Conservation (phyloP, 2,113 vertebrate species). For the Mustelus asterias region DNA sequence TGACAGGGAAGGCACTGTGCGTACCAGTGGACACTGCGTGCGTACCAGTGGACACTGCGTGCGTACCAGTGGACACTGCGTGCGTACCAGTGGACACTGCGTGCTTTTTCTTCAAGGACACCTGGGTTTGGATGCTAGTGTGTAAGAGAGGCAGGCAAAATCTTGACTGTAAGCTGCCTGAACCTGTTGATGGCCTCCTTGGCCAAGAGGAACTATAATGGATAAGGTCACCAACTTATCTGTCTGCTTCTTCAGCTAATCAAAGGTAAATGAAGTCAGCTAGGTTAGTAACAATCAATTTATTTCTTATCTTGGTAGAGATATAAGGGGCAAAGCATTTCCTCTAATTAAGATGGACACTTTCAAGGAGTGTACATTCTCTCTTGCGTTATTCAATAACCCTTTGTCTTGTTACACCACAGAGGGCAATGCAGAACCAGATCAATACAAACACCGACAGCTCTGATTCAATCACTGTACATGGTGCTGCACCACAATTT, state of each 20-base stretch:
- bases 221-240: not conserved
- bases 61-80: no score
- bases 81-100: no score
- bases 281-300: not conserved
- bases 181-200: no score
- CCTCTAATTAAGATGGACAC: not conserved
- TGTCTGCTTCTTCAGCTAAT: not conserved
- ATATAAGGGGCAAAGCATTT: not conserved
- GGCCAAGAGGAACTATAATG: no score
- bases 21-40: no score
- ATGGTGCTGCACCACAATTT: conserved; percentile 72
- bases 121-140: no score
- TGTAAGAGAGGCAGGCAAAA: no score
- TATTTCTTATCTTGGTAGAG: not conserved
- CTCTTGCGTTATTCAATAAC: conserved; percentile 34
- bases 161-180: no score
- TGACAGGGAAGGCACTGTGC: no score
- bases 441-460: conserved; percentile 81
- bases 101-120: no score
- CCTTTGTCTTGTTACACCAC: conserved; percentile 42
- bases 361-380: conserved; percentile 1
- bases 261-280: no score
- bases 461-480: conserved; percentile 76
- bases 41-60: no score
- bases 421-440: conserved; percentile 87